Base-by-base conservation (phyloP, 2,888 invertebrate species). In the Mellilla xanthometata region DNA sequence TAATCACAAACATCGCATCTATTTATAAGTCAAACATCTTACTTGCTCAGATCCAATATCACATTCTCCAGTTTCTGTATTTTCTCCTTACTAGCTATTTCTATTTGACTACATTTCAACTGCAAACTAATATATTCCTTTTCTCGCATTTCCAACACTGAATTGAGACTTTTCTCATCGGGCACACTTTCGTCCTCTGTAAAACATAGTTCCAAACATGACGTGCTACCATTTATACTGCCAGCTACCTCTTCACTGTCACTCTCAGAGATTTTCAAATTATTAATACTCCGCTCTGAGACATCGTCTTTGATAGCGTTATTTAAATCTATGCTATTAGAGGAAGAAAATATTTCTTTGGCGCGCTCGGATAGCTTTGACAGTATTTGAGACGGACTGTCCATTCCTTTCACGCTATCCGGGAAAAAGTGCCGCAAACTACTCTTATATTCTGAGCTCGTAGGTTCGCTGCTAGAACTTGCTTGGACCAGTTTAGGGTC, bases 11-110 rank as follows among this genome's bases (percentile, higher is more conserved):
- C n/a, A n/a, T n/a, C n/a, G n/a, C n/a, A n/a, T n/a, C 12, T 27
- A 33, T 9, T 10, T 9, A 26, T 32, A 15, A 3, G 15, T 2
- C 15, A 3, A n/a, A 5, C 5, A 15, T 15, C 86, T 73, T 61
- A 93, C 93, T 93, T 93, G 78, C 91, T 93, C 36, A 94, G 72
- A 58, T 93, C 91, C 66, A 92, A 89, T 34, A 94, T 76, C 56
- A 92, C 91, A 57, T 79, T 87, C 61, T 90, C 90, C 62, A 90
- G 69, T 56, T 89, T 88, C 43, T 77, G 75, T 64, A 84, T 78
- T 61, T 87, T 90, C 39, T 90, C 90, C 64, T 83, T 90, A 71
- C 74, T 81, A 2, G 66, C 67, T 62, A 81, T 58, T 67, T 89
- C 88, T 55, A 84, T 66, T 62, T 86, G 82, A 50, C 83, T 84